Base-by-base conservation (phyloP, 1,140 invertebrate genomes). In the Ceratoteleas bidentatus region DNA sequence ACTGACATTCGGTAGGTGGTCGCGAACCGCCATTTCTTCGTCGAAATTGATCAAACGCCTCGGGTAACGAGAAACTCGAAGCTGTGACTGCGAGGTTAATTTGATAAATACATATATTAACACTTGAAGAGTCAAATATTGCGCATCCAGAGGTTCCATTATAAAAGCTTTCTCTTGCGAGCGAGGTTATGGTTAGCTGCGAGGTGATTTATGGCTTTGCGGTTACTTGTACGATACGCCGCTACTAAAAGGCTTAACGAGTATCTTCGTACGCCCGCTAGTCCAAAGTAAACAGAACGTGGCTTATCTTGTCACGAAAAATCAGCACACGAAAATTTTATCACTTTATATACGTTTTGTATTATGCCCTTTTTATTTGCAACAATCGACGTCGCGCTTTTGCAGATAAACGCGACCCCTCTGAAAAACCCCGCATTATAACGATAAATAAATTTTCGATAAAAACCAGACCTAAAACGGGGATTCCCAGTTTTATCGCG, bases 231-330 rank as follows among this genome's bases (percentile, higher is more conserved):
- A 85, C 86, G 88, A 89, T 90, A 90, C 86, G 85, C 85, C 81
- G 86, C 77, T 87, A 86, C 86, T 90, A 90, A 90, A 90, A 89
- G 89, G 88, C 88, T 91, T 90, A 90, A 90, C 88, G 89, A 91
- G 89, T 88, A 90, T 90, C 89, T 91, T 91, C 87, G 87, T 88
- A 87, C 85, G 85, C 86, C 85, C 85, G 83, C 83, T 83, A 87
- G 85, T 85, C 83, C 66, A 87, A 86, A 88, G 87, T 87, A 90
- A 90, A 90, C 88, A 90, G 89, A 87, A 91, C 90, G 90, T 91
- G 89, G 88, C 89, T 91, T 91, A 91, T 91, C 90, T 90, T 88
- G 88, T 90, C 87, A 90, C 89, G 89, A 90, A 90, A 90, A 90
- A 90, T 90, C 89, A 88, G 88, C 87, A 75, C 70, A 85, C 85